Base-by-base conservation (phyloP, 1,140 invertebrate species). In the Micrasema longulum region DNA sequence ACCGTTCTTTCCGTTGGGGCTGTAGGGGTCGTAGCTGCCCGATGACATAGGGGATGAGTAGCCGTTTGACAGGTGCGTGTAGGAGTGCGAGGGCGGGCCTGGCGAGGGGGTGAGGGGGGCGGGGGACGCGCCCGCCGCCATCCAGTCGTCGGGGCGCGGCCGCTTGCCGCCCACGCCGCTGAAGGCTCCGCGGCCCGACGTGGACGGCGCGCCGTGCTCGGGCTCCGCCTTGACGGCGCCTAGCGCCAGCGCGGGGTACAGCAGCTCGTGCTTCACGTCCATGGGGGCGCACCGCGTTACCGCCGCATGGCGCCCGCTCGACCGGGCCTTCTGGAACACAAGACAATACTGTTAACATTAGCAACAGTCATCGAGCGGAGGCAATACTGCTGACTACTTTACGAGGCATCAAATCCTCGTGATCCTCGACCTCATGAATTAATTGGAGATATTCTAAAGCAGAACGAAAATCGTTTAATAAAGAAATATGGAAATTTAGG, bases 1-100 rank as follows among this genome's bases (percentile, higher is more conserved):
- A 93, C 92, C 91, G 88, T 92, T 89, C 89, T 93, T 94, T 79
- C 92, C 92, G 83, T 93, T 94, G 45, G 93, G 92, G 85, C 92
- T 93, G 81, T 94, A 94, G 1, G 92, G 91, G 77, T 93, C 93
- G 83, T 94, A 94, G 87, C 92, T 94, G 77, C 91, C 89, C 1
- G 91, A 91, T 23, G 91, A 93, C 86, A 93, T 89, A 0, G 92
- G 92, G 71, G 92, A 93, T n/a, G 92, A 91, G 78, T 93, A 93
- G 16, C 92, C 92, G 77, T 93, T 93, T 74, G 89, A 92, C 77
- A 87, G 88, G 73, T 88, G 85, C 16, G 86, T 83, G 73, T 86
- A 88, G 50, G 85, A 82, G 75, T 88, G 85, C 48, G 83, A 78
- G 60, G 86, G 84, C 7, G 87, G 87, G 11, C 85, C 85, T 18